These are phyloP conservation scores for Cossypha caffra DNA, from an alignment of 2,797 vertebrate species.

Conservation along the genomic window DNA sequence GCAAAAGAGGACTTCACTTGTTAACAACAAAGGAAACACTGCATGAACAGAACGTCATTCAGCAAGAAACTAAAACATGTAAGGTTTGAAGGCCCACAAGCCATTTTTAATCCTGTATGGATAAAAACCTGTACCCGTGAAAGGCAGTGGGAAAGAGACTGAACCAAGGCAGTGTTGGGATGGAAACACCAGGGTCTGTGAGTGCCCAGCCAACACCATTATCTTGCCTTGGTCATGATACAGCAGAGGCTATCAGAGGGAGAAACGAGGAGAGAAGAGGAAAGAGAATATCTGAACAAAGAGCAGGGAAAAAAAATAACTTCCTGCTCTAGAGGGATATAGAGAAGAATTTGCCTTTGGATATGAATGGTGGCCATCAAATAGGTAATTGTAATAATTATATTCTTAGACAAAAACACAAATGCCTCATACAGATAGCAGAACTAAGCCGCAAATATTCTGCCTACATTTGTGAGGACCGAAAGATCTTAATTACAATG, in stretches of 20 bases:
- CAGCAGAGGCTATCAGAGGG: background rate
- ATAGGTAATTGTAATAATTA: background rate
- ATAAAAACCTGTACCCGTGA: background rate
- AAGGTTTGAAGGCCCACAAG: background rate
- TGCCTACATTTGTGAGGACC: background rate
- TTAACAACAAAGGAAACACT: background rate
- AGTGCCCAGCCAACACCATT: rapidly evolving
- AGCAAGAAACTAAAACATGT: background rate
- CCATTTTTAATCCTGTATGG: background rate
- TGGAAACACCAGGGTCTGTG: rapidly evolving
- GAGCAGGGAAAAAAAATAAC: rapidly evolving
- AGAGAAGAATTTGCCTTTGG: background rate
- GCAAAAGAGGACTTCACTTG: background rate
- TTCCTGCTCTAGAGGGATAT: background rate
- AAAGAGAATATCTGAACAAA: background rate
- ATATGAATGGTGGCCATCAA: rapidly evolving
- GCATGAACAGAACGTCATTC: background rate
- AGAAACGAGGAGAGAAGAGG: background rate
- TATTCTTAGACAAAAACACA: background rate
- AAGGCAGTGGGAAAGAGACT: background rate
- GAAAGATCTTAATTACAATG: background rate
- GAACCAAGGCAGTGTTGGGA: background rate
- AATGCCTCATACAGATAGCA: background rate
- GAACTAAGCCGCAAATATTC: background rate
- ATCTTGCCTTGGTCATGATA: background rate